Evolutionary conservation across 2,888 invertebrate species (phyloP).

Genomic region (Autographa pulchrina): DNA sequence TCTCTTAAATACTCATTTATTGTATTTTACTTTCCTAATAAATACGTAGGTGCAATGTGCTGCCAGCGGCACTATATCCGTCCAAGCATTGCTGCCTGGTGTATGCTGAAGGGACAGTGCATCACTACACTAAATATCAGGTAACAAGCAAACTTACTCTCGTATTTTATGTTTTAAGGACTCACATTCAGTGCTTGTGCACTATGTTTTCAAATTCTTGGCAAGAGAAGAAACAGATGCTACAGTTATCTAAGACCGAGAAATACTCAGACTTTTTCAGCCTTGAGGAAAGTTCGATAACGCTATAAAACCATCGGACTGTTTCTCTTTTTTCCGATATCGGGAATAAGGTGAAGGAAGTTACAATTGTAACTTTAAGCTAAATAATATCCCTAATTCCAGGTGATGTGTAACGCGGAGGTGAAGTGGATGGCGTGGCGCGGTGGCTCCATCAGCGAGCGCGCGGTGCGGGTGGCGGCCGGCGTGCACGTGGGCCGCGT

Average conservation of each 20-base stretch:
- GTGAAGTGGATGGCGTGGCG: conserved; percentile 77
- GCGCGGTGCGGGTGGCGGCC: conserved; percentile 72
- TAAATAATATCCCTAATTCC: background rate
- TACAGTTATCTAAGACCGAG: too few species aligned
- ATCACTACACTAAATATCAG: conserved; percentile 82
- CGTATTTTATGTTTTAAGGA: too few species aligned
- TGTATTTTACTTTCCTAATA: too few species aligned
- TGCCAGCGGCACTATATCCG: conserved; percentile 81
- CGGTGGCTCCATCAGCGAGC: conserved; percentile 62
- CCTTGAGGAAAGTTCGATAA: too few species aligned
- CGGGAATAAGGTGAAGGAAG: too few species aligned
- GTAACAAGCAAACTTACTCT: conserved; percentile 55
- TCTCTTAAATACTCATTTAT: too few species aligned
- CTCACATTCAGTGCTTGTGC: background rate
- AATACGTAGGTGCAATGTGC: conserved; percentile 68
- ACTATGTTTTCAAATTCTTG: background rate
- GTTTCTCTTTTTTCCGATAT: too few species aligned
- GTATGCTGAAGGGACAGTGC: conserved; percentile 75
- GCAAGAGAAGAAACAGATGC: too few species aligned
- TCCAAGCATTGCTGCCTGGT: conserved; percentile 81
- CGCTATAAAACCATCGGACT: too few species aligned
- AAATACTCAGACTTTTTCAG: too few species aligned
- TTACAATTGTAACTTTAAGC: background rate
- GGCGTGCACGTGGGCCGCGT: conserved; percentile 72
- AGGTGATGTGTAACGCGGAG: conserved; percentile 83